Percentiles rank a stretch among this genome's conserved stretches.
Conservation (phyloP, 2,888 invertebrate genomes). For the Drosophila ustulata region DNA sequence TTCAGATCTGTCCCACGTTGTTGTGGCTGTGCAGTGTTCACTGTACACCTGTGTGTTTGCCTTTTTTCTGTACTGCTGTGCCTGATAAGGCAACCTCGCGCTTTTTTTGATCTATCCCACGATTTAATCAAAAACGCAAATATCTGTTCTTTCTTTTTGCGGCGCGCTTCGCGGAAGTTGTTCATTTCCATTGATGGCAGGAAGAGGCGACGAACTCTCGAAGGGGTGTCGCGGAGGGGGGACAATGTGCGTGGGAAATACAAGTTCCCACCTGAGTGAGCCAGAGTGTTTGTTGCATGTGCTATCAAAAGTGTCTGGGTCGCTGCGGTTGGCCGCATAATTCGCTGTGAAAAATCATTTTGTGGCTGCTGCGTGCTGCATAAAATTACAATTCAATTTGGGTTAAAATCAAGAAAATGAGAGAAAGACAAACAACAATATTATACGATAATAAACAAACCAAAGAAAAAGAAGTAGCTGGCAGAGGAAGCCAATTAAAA, state of each 20-base stretch:
- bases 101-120: constrained; percentile 72
- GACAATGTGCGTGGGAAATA: constrained; percentile 69
- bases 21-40: constrained; percentile 7
- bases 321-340: constrained; percentile 76
- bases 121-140: constrained; percentile 82
- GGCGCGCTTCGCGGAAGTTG: constrained; percentile 67
- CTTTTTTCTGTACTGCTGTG: constrained; percentile 4
- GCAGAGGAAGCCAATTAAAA: constrained; percentile 56
- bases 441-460: constrained; percentile 3
- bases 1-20: constrained; percentile 54
- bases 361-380: constrained; percentile 73
- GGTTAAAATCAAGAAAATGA: constrained; percentile 28
- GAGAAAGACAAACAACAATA: constrained; percentile 13
- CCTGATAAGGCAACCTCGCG: constrained; percentile 51
- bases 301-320: constrained; percentile 27
- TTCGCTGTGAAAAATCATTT: constrained; percentile 75
- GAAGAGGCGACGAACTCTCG: constrained; percentile 2
- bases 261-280: constrained; percentile 44
- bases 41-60: constrained; percentile 38
- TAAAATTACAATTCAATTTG: constrained; percentile 72
- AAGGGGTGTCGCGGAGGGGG: constrained; percentile 26
- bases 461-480: constrained; percentile 11
- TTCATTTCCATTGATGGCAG: constrained; percentile 47
- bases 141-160: constrained; percentile 45
- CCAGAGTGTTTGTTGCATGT: constrained; percentile 47